Evolutionary conservation across 2,888 invertebrate species (phyloP), one percentile per base, ranked within the genome.

Genomic region (Noctuana brunneofusca): DNA sequence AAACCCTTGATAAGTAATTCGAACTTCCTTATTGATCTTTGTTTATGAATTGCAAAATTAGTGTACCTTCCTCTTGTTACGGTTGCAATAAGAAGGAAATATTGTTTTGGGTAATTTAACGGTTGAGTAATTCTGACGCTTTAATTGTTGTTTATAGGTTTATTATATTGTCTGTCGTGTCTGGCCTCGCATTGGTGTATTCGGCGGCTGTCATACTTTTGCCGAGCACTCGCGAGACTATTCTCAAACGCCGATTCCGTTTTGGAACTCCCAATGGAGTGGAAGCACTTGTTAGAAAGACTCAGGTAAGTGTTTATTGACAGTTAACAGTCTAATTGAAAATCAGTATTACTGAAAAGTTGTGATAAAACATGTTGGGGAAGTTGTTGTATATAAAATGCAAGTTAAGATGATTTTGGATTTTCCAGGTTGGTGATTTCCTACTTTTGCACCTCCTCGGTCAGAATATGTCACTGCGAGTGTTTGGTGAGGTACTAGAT

Each of bases 381-480:
- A 4, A 6, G 6, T 6, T 6, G 0, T 4, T 2, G 24, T 24
- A 24, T 24, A 3, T 24, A 4, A 6, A 24, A 6, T 1, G 24
- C 24, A 24, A 1, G n/a, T n/a, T n/a, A 5, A 32, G 12, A 52
- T 30, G 6, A 14, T 16, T 43, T 4, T 43, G 6, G 3, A 9
- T 6, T 63, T 86, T 87, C 16, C 83, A 96, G 96, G 95, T 97
- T 72, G 97, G 97, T 27, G 97, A 97, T 80, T 97, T 97, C 87
- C 91, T 97, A 66, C 89, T 97, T 65, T 89, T 97, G 63, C 96
- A 97, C 78, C 89, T 97, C 63, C 91, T 97, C 57, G 96, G 97
- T 30, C 97, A 97, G 85, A 97, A 97, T 83, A 95, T 97, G 93
- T 96, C 96, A 73, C 92, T 96, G 77, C 93, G 96, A 81, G 93